Conservation (phyloP, 2,888 invertebrate species). For the Thecophora atra region DNA sequence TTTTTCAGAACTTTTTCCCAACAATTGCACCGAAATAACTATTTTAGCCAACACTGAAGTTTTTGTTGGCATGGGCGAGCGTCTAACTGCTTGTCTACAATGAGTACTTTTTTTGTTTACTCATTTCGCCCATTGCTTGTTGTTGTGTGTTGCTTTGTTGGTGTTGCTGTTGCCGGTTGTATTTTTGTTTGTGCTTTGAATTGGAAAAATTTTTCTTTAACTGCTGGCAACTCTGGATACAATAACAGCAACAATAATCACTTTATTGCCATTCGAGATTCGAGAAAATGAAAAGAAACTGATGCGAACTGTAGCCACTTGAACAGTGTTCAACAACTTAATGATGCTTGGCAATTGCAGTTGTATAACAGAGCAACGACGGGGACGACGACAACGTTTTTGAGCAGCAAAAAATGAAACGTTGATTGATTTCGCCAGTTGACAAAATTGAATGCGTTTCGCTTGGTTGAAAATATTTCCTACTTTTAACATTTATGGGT, state of each 20-base stretch:
- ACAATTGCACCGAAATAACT: neutral
- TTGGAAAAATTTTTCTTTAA: neutral
- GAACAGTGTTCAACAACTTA: conserved; percentile 2
- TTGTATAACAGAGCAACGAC: conserved; percentile 14
- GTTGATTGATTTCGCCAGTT: too few species aligned
- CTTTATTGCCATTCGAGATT: neutral
- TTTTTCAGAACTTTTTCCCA: neutral
- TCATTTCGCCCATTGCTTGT: neutral
- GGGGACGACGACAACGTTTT: conserved; percentile 1
- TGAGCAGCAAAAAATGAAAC: neutral
- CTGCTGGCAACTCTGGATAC: neutral
- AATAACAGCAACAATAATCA: neutral
- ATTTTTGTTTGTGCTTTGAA: neutral
- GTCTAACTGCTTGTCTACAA: too few species aligned
- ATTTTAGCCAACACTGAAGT: neutral
- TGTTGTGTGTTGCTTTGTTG: neutral
- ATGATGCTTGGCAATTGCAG: conserved; percentile 4
- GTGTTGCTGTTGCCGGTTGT: neutral
- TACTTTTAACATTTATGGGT: too few species aligned
- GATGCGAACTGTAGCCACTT: neutral
- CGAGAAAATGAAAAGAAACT: neutral
- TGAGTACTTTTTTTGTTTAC: neutral
- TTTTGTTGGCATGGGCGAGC: neutral
- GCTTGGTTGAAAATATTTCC: too few species aligned
- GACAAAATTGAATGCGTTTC: too few species aligned